Base-by-base conservation (phyloP, 2,797 vertebrate species). In the Muscicapa comitata region DNA sequence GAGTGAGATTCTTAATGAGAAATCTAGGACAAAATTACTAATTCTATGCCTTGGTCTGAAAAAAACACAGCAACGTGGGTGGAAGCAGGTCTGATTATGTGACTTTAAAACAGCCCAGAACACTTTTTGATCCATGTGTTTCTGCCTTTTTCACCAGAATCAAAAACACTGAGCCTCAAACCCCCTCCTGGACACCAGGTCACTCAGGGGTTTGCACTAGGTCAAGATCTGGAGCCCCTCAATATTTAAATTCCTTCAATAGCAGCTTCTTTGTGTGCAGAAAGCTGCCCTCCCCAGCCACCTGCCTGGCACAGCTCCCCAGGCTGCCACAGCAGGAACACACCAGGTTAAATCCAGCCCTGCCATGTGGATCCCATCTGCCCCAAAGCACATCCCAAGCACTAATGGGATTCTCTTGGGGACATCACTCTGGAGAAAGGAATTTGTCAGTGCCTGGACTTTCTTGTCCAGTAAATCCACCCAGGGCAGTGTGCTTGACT, bases 121-220 rank as follows among this genome's bases (percentile, higher is more conserved):
- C 3, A 16, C 15, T 11, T 86, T 86, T 38, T 37, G 53, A 67
- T 45, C 37, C 20, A 4, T 1, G 0, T 45, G 86, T n/a, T 76
- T 29, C 14, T 82, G 31, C 19, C 4, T 21, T 58, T 76, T 62
- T 48, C 37, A 35, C 17, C 75, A 82, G 47, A 81, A 68, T 8
- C 50, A 63, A 28, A 48, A 74, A 37, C 75, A 67, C 6, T 10
- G 21, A 79, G n/a, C 67, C 48, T 62, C 4, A 45, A n/a, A 84
- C 70, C 17, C 45, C 29, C 29, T 50, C 0, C 0, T 4, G 7
- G 25, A n/a, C 2, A 4, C 4, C 9, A 19, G 15, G 12, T 23
- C 55, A 40, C 7, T 8, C 50, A 72, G 24, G 25, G 47, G 47
- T 48, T 25, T 48, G 47, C 47, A 48, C 47, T 48, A 48, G 37